Percentiles rank a stretch among this genome's conserved stretches.
Conservation (phyloP, 2,113 vertebrate species). For the Aix galericulata region DNA sequence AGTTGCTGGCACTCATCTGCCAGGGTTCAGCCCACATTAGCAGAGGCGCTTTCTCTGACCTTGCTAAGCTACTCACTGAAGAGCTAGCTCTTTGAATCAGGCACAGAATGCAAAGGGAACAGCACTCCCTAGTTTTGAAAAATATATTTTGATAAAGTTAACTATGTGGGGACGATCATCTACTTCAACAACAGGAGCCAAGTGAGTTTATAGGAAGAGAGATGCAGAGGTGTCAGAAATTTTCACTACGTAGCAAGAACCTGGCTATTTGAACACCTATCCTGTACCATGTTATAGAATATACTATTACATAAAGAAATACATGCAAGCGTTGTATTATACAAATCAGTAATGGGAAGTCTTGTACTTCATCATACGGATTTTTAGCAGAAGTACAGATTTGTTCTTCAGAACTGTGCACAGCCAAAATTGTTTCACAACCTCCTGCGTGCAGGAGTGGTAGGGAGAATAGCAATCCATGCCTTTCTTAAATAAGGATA, state of each 20-base stretch:
- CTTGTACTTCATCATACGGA: not conserved
- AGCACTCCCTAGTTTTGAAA: not conserved
- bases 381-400: not conserved
- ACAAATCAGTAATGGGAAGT: not conserved
- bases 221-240: not conserved
- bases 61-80: not conserved
- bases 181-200: not conserved
- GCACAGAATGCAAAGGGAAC: not conserved
- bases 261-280: not conserved
- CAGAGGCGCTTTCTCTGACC: accelerated
- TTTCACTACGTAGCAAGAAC: not conserved
- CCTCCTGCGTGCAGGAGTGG: not conserved
- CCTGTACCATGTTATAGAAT: not conserved
- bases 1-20: not conserved
- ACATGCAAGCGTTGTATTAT: not conserved
- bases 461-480: not conserved
- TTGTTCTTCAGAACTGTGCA: not conserved
- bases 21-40: not conserved
- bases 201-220: not conserved
- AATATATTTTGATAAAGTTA: not conserved
- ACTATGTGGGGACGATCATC: not conserved
- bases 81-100: not conserved
- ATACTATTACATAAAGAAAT: not conserved
- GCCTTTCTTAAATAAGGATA: not conserved
- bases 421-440: not conserved